A percentile compares a stretch with the other conserved stretches of the same genome.
Conservation (phyloP, 2,797 vertebrate species). For the Pangasius krempfi region DNA sequence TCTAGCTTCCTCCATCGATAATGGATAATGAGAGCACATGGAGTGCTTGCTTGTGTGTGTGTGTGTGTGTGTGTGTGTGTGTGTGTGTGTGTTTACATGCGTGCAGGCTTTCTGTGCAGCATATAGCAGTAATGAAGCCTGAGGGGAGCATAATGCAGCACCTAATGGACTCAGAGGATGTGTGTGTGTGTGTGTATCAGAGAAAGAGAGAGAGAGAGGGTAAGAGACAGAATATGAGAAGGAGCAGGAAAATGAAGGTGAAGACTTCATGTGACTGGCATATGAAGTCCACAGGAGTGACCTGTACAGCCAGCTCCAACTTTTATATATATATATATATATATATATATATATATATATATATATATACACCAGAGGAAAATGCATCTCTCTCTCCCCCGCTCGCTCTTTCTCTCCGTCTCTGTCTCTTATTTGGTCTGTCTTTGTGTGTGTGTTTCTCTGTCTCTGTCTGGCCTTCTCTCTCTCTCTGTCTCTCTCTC, state of each 20-base stretch:
- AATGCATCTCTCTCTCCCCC: background rate
- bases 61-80: slow-evolving; percentile 9
- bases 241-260: background rate
- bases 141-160: slow-evolving; percentile 43
- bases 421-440: background rate
- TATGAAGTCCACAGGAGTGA: slow-evolving; percentile 51
- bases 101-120: background rate
- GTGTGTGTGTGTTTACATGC: slow-evolving; percentile 1
- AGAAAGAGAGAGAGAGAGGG: background rate
- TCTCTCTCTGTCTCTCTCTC: background rate
- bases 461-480: background rate
- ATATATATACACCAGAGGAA: too few relatives aligned
- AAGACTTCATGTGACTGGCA: slow-evolving; percentile 19
- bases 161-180: slow-evolving; percentile 32
- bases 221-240: background rate
- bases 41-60: background rate
- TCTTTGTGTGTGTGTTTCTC: background rate
- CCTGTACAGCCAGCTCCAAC: slow-evolving; percentile 48
- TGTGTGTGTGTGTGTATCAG: slow-evolving; percentile 5
- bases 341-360: too few relatives aligned
- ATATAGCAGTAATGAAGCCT: slow-evolving; percentile 51
- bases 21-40: slow-evolving; percentile 26
- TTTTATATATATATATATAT: slow-evolving; percentile 58
- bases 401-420: background rate
- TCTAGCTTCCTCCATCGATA: background rate